A percentile compares a stretch with the other conserved stretches of the same genome.
These are phyloP conservation scores for Trachelipus rathkii DNA, from an alignment of 1,140 invertebrate species.

Conservation along the genomic window DNA sequence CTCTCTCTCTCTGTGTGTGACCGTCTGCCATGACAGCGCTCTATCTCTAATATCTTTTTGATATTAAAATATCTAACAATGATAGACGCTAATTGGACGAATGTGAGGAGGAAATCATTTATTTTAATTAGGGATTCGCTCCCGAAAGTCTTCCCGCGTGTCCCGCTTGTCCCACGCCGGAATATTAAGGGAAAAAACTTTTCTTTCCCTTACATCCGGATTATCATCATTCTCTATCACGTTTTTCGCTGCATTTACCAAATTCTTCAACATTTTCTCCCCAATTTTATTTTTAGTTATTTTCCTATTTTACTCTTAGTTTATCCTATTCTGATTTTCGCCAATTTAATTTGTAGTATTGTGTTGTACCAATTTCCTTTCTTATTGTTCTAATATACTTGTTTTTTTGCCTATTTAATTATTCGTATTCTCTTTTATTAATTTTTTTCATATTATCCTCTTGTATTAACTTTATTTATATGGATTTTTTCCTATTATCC, in stretches of 20 bases:
- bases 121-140: constrained; percentile 1
- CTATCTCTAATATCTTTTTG: not conserved
- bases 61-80: constrained; percentile 1
- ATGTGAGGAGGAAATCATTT: constrained; percentile 2
- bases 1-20: too few species aligned
- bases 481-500: too few species aligned
- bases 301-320: not conserved
- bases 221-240: not conserved
- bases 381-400: too few species aligned
- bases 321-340: too few species aligned
- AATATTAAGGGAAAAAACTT: not conserved
- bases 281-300: constrained; percentile 3
- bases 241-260: not conserved
- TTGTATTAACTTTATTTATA: too few species aligned
- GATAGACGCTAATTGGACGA: constrained; percentile 4
- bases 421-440: too few species aligned
- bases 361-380: too few species aligned
- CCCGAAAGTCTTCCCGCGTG: not conserved
- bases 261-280: not conserved
- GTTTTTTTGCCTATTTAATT: too few species aligned
- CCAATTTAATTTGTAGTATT: too few species aligned
- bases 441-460: too few species aligned
- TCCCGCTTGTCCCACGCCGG: not conserved
- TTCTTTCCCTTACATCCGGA: not conserved
- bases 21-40: too few species aligned